Percentiles rank a stretch among this genome's conserved stretches.
Conservation (phyloP, 30 jellyfish, hydroid and myxozoan species). For the Hydractinia symbiolongicarpus region DNA sequence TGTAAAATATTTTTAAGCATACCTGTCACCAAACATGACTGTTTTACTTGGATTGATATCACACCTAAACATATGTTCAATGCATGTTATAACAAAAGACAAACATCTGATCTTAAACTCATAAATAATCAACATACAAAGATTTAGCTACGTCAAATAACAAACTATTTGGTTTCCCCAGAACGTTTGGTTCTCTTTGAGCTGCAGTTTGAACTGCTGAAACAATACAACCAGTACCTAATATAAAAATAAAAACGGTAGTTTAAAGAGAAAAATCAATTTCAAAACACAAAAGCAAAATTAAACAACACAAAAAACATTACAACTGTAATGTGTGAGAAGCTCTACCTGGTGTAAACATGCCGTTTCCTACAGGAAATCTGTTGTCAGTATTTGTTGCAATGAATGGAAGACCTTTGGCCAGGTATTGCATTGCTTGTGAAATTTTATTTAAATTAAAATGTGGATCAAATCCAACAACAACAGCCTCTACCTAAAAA, state of each 20-base stretch:
- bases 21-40: conserved; percentile 19
- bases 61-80: background rate
- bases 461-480: conserved; percentile 85
- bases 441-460: conserved; percentile 59
- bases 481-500: conserved; percentile 92
- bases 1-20: background rate
- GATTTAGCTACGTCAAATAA: conserved; percentile 69
- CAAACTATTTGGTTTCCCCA: conserved; percentile 88
- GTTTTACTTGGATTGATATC: background rate
- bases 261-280: background rate
- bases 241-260: background rate
- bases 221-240: conserved; percentile 95
- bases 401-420: conserved; percentile 50
- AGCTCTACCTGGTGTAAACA: conserved; percentile 70
- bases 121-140: conserved; percentile 33
- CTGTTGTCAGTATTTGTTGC: conserved; percentile 86
- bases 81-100: too few species aligned
- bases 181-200: conserved; percentile 65
- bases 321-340: background rate
- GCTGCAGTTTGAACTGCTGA: conserved; percentile 75
- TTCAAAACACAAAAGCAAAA: background rate
- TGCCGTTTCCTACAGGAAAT: conserved; percentile 83
- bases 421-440: conserved; percentile 65
- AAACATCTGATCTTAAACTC: background rate
- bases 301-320: background rate